Conservation (phyloP, 92 coral and sea anemone species). For the Palythoa grandis region DNA sequence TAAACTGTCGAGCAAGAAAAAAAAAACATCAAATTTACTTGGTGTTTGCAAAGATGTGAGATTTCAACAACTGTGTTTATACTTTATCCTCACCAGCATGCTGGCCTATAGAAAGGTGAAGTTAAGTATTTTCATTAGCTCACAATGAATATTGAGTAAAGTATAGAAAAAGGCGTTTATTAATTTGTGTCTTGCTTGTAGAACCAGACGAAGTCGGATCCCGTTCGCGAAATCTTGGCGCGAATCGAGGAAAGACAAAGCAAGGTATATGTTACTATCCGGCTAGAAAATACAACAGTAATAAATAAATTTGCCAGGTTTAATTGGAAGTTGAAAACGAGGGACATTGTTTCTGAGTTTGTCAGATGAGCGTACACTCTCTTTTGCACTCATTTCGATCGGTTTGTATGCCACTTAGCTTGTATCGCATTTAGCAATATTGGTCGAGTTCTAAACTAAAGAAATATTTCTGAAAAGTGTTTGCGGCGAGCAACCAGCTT, state of each 20-base stretch:
- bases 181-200: neutral
- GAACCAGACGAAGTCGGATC: constrained; percentile 37
- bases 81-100: neutral
- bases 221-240: constrained; percentile 47
- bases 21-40: neutral
- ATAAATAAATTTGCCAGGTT: neutral
- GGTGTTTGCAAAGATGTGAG: neutral
- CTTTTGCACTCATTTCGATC: neutral
- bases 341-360: too few relatives aligned
- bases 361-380: too few relatives aligned
- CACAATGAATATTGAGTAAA: neutral
- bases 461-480: too few relatives aligned
- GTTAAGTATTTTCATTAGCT: neutral
- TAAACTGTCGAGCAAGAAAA: neutral
- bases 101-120: constrained; percentile 30
- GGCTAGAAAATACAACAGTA: neutral
- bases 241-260: constrained; percentile 43
- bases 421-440: neutral
- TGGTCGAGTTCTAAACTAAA: too few relatives aligned
- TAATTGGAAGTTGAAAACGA: neutral
- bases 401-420: neutral
- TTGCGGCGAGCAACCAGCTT: too few relatives aligned
- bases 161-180: neutral
- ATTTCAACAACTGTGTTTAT: neutral
- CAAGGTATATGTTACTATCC: neutral